Base-by-base conservation (phyloP, 35 echinoderm and acorn worm species). In the Stichopus chloronotus region DNA sequence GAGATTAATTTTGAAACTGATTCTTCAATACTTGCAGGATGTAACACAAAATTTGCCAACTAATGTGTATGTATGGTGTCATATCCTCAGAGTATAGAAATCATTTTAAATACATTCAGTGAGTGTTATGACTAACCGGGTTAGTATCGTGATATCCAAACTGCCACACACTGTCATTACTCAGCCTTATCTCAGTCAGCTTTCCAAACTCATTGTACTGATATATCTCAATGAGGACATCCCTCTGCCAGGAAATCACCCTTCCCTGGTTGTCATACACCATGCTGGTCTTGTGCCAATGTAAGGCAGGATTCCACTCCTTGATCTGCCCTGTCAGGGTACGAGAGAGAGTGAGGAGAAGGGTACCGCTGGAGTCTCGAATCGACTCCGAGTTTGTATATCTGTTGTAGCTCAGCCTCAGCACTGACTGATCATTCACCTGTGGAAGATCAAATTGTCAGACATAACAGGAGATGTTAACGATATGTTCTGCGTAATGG, bases 341-440 rank as follows among this genome's bases (percentile, higher is more conserved):
- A 78, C 95, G 94, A 60, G 94, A 84, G 69, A 98, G 89, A 14
- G 93, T 78, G 12, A 98, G 94, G 11, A 92, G 52, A 8, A 92
- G 94, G 7, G 53, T 55, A 88, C 83, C 92, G 17, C 94, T 88
- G 24, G 58, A n/a, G 61, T 94, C 88, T 6, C 82, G 86, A 0
- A 99, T 22, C 80, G 91, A 90, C 71, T 96, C 95, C 43, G 24
- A 80, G 19, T 91, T 91, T 2, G 93, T 90, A 57, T 78, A 92
- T 59, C 97, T 87, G 85, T 96, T 99, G 92, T 93, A 99, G n/a
- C 95, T 94, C 77, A 96, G 83, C 8, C 93, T 96, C 16, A 99
- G 90, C 20, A 95, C 92, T 6, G 88, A 93, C 11, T 91, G 87
- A 13, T 94, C 95, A 65, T 96, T 96, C 20, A 99, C 92, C 97